Conservation (phyloP, 2,113 vertebrate species). For the Syngnathus floridae region DNA sequence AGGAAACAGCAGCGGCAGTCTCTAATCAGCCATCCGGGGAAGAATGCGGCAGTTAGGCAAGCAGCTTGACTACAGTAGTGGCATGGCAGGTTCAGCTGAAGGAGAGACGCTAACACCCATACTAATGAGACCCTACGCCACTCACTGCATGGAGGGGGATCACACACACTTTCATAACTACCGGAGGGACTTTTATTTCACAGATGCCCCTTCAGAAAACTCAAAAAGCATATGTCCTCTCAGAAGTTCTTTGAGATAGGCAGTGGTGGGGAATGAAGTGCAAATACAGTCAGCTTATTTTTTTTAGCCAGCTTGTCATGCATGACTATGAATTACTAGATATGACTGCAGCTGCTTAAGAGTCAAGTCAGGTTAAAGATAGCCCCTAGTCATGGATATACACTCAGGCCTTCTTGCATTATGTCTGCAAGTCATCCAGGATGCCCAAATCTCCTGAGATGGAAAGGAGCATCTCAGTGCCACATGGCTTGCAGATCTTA, state of each 20-base stretch:
- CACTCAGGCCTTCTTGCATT: slow-evolving; percentile 6
- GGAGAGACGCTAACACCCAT: slow-evolving; percentile 61
- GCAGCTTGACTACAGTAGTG: slow-evolving; percentile 61
- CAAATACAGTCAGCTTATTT: no score
- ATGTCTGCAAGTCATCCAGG: slow-evolving; percentile 23
- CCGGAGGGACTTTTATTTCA: slow-evolving; percentile 1
- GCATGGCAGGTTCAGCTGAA: slow-evolving; percentile 67
- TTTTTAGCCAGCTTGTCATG: no score
- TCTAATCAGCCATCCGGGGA: slow-evolving; percentile 53
- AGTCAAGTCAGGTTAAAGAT: neutral
- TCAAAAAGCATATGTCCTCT: neutral
- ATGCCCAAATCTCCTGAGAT: slow-evolving; percentile 41
- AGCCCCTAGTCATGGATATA: neutral
- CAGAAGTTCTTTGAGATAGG: neutral
- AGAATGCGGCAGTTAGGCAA: slow-evolving; percentile 59
- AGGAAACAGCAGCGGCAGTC: slow-evolving; percentile 47
- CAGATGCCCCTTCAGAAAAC: slow-evolving; percentile 17
- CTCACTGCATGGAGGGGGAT: slow-evolving; percentile 41
- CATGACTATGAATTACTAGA: neutral
- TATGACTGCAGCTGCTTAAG: neutral
- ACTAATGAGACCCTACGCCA: slow-evolving; percentile 60
- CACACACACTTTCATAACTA: slow-evolving; percentile 37
- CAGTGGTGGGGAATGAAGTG: neutral
- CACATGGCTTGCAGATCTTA: slow-evolving; percentile 38
- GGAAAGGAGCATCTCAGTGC: slow-evolving; percentile 29